These are phyloP conservation scores for Anoplius nigerrimus DNA, from an alignment of 2,888 invertebrate species.

Conservation along the genomic window DNA sequence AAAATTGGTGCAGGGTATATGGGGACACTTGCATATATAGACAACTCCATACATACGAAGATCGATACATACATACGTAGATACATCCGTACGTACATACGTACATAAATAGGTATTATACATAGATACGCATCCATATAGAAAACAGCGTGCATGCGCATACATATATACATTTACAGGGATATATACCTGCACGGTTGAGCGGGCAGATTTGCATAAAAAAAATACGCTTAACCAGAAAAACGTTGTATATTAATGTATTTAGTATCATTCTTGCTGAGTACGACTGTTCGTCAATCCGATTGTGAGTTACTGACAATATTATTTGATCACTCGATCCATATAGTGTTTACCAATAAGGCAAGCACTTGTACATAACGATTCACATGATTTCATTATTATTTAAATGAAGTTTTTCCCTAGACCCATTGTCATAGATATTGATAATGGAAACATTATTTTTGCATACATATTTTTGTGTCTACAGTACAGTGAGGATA, in stretches of 20 bases:
- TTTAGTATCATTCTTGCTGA: neutral
- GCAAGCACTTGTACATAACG: constrained; percentile 4
- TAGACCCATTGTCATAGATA: neutral
- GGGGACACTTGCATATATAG: too few species aligned
- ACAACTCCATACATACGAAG: too few species aligned
- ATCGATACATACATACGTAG: too few species aligned
- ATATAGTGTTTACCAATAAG: neutral
- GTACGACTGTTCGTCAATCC: neutral
- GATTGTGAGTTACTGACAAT: neutral
- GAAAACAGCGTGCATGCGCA: too few species aligned
- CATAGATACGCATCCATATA: too few species aligned
- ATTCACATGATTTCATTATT: neutral
- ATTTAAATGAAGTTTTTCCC: neutral
- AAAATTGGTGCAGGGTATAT: too few species aligned
- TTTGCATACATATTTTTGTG: neutral
- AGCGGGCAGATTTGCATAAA: neutral
- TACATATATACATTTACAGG: too few species aligned
- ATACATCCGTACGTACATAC: neutral
- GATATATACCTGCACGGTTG: neutral
- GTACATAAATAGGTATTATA: neutral
- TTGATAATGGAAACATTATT: neutral
- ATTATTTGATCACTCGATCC: constrained; percentile 1
- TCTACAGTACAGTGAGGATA: neutral
- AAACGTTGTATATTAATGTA: constrained; percentile 1
- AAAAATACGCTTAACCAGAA: neutral